Percentiles rank a stretch among this genome's conserved stretches.
Conservation (phyloP, 2,113 vertebrate genomes). For the Acanthochromis polyacanthus region DNA sequence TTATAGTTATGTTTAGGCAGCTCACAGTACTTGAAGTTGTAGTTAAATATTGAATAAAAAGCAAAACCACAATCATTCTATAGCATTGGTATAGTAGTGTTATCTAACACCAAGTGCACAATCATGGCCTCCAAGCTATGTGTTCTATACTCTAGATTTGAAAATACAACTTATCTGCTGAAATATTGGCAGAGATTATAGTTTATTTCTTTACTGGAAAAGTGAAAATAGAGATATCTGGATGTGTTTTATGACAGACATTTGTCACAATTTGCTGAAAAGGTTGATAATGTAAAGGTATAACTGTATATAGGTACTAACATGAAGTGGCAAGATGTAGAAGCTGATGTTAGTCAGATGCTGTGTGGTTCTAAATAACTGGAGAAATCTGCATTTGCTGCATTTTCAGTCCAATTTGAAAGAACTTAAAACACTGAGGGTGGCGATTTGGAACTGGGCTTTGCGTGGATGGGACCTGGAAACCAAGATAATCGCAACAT, state of each 20-base stretch:
- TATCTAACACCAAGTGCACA: slow-evolving; percentile 1
- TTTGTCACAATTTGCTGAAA: slow-evolving; percentile 10
- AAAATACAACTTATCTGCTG: too few relatives aligned
- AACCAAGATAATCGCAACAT: not conserved
- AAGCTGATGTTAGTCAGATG: not conserved
- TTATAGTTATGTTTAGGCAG: not conserved
- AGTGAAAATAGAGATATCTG: too few relatives aligned
- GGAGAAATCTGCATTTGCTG: not conserved
- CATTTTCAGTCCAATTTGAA: slow-evolving; percentile 1
- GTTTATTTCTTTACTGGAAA: too few relatives aligned
- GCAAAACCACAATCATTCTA: not conserved
- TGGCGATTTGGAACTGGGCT: slow-evolving; percentile 7
- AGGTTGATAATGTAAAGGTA: not conserved
- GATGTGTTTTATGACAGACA: not conserved
- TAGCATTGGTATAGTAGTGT: not conserved
- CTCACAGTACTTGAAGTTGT: not conserved
- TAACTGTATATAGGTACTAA: too few relatives aligned
- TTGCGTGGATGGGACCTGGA: slow-evolving; percentile 16
- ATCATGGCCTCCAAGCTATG: not conserved
- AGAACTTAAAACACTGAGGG: slow-evolving; percentile 17
- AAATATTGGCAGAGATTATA: too few relatives aligned
- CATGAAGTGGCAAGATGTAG: not conserved
- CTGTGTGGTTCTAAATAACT: not conserved
- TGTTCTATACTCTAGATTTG: not conserved
- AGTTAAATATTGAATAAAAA: not conserved